These are phyloP conservation scores for Clarias laeviceps DNA, from an alignment of 2,797 vertebrate genomes.

Conservation along the genomic window DNA sequence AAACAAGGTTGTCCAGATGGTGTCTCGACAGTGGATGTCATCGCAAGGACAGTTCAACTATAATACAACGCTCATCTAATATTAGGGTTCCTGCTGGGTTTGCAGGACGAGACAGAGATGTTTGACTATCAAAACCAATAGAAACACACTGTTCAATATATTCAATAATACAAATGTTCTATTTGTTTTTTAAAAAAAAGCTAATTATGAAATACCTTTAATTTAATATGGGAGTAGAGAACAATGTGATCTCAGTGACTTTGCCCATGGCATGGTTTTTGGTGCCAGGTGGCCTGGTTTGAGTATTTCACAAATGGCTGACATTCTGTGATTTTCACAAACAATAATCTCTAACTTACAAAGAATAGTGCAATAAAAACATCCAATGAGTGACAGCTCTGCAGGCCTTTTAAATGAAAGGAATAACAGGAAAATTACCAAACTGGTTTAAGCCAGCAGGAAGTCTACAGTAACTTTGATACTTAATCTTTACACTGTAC, in stretches of 20 bases:
- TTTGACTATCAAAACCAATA: not conserved
- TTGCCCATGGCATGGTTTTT: conserved; percentile 5
- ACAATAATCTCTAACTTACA: not conserved
- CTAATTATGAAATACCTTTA: not conserved
- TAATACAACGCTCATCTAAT: too few species aligned
- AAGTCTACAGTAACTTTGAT: not conserved
- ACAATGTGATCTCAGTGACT: not conserved
- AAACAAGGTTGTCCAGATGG: too few species aligned
- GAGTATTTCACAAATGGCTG: not conserved
- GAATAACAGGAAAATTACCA: not conserved
- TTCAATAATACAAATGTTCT: not conserved
- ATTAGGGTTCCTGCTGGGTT: too few species aligned
- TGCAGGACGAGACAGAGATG: conserved; percentile 1
- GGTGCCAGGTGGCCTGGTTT: not conserved
- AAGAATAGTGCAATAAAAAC: not conserved
- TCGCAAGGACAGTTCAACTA: too few species aligned
- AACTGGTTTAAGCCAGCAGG: not conserved
- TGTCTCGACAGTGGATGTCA: too few species aligned
- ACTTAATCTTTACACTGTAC: not conserved
- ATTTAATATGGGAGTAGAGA: not conserved
- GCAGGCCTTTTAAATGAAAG: not conserved
- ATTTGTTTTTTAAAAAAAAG: not conserved
- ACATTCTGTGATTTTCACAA: not conserved
- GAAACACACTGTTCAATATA: not conserved
- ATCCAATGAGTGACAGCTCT: not conserved